Base-by-base conservation (phyloP, 2,888 invertebrate genomes). In the Acleris cristana region DNA sequence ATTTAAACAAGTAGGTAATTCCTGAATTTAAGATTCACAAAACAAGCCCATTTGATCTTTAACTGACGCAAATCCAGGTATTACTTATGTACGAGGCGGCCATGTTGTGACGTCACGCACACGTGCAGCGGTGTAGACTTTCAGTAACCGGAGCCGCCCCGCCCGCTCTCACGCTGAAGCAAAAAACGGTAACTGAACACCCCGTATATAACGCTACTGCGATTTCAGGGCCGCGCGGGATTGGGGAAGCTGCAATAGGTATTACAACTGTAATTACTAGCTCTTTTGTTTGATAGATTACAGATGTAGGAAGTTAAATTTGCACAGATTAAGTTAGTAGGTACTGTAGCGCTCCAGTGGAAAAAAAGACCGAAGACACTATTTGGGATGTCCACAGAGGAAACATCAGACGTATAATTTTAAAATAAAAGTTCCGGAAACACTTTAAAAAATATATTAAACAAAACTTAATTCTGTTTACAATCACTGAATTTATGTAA, bases 91-190 rank as follows among this genome's bases (percentile, higher is more conserved):
- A 44, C 23, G 30, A 23, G 69, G 71, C 80, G 73, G 83, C 84
- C 84, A 84, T 84, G 72, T 81, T 83, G 59, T 65, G 74, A 75
- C 76, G 79, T 76, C 76, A 76, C 70, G 66, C 80, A 82, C 90
- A 91, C 90, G 91, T 90, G 90, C 90, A 89, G 74, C 75, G 90
- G 91, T 90, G 87, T 91, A 87, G 83, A 82, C 83, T 91, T 92
- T 89, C 91, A 87, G 87, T 85, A 88, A 88, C 82, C 81, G 79
- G 82, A 87, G 45, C 56, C 66, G 66, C 83, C 85, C 89, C 90
- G 87, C 91, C 90, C 81, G 81, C 76, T 86, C 85, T 77, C 85
- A 84, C 84, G 82, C 82, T 79, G 79, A 79, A 74, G 77, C 82
- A 88, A 84, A 80, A 74, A 78, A 72, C 76, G 73, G 90, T 85